phyloP scores from a whole-genome alignment of 1,140 invertebrate genomes.

The Luehdorfia chinensis region DNA sequence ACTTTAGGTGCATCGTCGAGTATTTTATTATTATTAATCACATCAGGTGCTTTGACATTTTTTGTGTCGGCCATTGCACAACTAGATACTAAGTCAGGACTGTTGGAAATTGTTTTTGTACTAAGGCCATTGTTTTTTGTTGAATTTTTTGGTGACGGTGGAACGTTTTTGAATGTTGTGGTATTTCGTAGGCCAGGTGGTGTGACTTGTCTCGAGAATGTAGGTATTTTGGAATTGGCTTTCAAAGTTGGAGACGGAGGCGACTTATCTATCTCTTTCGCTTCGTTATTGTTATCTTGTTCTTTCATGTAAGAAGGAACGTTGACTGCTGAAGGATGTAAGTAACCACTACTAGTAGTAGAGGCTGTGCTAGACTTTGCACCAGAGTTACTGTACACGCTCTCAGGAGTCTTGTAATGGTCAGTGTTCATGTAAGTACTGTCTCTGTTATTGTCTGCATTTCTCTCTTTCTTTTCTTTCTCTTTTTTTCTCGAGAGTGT shows the following conservation, averaged over 20 bases:
- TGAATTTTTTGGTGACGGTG: conserved; percentile 50
- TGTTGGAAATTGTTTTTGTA: conserved; percentile 74
- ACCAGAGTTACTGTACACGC: conserved; percentile 79
- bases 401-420: conserved; percentile 78
- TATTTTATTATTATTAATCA: conserved; percentile 74
- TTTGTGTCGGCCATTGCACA: conserved; percentile 72
- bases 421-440: conserved; percentile 66
- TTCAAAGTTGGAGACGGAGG: conserved; percentile 60
- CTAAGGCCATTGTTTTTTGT: conserved; percentile 45
- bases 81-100: conserved; percentile 84
- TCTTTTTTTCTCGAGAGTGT: conserved; percentile 82
- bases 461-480: conserved; percentile 71
- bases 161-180: conserved; percentile 61
- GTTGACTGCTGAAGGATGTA: conserved; percentile 83
- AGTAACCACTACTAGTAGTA: conserved; percentile 84
- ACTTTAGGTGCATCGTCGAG: conserved; percentile 50
- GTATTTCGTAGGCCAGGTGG: conserved; percentile 71
- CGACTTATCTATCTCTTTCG: conserved; percentile 41
- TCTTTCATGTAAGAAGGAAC: conserved; percentile 73
- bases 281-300: conserved; percentile 32
- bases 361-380: conserved; percentile 78
- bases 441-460: conserved; percentile 49
- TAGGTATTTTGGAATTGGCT: conserved; percentile 63
- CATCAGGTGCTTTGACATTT: conserved; percentile 80
- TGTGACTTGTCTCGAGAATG: conserved; percentile 70